Percentiles rank a stretch among this genome's conserved stretches.
Conservation (phyloP, 2,113 vertebrate genomes). For the Columba livia region DNA sequence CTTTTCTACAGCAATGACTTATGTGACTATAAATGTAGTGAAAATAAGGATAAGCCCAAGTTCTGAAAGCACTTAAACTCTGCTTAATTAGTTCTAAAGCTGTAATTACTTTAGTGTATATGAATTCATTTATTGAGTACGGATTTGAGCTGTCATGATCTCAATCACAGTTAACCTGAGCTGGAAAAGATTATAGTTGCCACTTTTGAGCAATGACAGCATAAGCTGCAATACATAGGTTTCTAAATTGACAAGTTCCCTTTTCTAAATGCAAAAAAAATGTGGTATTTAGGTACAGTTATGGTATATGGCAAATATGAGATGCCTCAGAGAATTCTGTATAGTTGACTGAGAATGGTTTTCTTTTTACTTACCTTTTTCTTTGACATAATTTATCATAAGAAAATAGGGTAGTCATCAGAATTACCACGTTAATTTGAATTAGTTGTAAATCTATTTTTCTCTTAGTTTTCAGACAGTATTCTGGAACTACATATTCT, state of each 20-base stretch:
- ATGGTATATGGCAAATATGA: neutral
- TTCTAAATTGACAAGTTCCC: neutral
- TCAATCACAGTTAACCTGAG: conserved; percentile 7
- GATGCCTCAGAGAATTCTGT: neutral
- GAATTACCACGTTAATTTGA: neutral
- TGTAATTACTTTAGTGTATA: neutral
- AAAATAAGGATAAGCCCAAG: conserved; percentile 3
- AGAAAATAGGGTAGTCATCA: neutral
- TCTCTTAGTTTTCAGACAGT: neutral
- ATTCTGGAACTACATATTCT: neutral
- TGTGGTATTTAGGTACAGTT: neutral
- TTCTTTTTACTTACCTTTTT: neutral
- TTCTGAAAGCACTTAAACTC: conserved; percentile 8
- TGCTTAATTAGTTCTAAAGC: conserved; percentile 25
- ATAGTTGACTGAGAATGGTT: neutral
- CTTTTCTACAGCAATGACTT: conserved; percentile 18
- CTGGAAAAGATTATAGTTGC: neutral
- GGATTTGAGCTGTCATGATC: conserved; percentile 14
- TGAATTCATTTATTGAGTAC: conserved; percentile 32
- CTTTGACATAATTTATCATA: neutral
- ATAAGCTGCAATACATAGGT: neutral
- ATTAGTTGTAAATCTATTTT: neutral
- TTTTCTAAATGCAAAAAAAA: neutral
- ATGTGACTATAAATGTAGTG: neutral
- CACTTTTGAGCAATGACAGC: neutral